Conservation (phyloP, 2,797 vertebrate species). For the Argya squamiceps region DNA sequence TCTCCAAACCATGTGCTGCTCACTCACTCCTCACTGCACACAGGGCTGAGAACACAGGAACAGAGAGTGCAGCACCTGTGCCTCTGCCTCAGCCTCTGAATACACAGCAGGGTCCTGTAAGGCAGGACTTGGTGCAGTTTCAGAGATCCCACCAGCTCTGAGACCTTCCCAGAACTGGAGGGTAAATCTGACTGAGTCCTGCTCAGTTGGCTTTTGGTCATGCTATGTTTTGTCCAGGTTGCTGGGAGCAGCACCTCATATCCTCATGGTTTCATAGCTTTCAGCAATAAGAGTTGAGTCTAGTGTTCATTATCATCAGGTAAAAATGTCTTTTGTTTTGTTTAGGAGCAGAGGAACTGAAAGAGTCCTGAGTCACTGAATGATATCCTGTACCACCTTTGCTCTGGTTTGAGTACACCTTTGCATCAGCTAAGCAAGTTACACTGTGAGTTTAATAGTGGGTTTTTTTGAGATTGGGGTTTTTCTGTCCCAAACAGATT, state of each 20-base stretch:
- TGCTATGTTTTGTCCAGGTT: not conserved
- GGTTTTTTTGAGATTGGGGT: fast-evolving
- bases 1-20: not conserved
- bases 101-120: not conserved
- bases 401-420: not conserved
- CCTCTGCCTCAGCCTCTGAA: not conserved
- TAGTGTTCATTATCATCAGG: not conserved
- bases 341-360: not conserved
- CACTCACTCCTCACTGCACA: not conserved
- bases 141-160: not conserved
- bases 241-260: not conserved
- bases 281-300: not conserved
- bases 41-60: not conserved
- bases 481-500: not conserved
- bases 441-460: not conserved
- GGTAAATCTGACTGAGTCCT: fast-evolving
- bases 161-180: not conserved
- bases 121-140: not conserved
- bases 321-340: not conserved
- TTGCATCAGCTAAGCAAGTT: not conserved
- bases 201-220: not conserved
- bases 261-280: not conserved
- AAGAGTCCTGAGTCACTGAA: not conserved
- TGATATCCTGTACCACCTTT: not conserved
- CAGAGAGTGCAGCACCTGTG: fast-evolving